Evolutionary conservation across 2,888 invertebrate genomes (phyloP).

Genomic region (Lasioglossum calceatum): DNA sequence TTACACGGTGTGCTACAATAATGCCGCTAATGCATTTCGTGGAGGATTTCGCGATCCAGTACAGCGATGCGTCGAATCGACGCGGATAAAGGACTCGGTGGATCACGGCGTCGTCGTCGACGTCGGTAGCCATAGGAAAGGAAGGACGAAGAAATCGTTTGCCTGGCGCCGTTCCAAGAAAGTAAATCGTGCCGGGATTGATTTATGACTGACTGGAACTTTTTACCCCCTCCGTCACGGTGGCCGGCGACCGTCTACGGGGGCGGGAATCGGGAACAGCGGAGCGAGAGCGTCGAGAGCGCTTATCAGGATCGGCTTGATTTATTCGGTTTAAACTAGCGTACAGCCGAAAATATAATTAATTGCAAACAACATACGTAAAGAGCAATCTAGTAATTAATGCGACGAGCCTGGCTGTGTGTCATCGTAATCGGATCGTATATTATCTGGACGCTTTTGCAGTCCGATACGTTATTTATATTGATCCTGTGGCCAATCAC

Average conservation of each 20-base stretch:
- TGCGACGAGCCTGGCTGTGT: conserved; percentile 14
- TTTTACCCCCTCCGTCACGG: conserved; percentile 57
- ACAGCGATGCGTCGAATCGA: conserved; percentile 58
- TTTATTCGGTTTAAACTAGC: conserved; percentile 62
- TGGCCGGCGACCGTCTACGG: conserved; percentile 12
- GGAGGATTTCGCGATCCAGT: not conserved
- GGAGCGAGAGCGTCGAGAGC: not conserved
- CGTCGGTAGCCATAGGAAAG: conserved; percentile 18
- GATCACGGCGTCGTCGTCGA: conserved; percentile 40
- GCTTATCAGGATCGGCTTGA: conserved; percentile 68
- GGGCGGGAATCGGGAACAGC: conserved; percentile 5
- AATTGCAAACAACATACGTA: conserved; percentile 51
- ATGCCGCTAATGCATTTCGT: conserved; percentile 45
- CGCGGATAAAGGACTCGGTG: conserved; percentile 56
- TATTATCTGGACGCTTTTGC: conserved; percentile 31
- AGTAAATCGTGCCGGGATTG: conserved; percentile 72
- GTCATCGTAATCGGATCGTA: conserved; percentile 43
- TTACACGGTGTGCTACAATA: conserved; percentile 44
- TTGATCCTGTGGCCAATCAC: not conserved
- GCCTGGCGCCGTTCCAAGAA: conserved; percentile 69
- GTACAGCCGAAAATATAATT: conserved; percentile 56
- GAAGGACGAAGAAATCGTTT: conserved; percentile 73
- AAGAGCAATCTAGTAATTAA: conserved; percentile 50
- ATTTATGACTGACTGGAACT: conserved; percentile 72
- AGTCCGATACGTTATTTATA: conserved; percentile 18